These are phyloP conservation scores for Drosophila anceps DNA, from an alignment of 2,888 invertebrate genomes.

Conservation along the genomic window DNA sequence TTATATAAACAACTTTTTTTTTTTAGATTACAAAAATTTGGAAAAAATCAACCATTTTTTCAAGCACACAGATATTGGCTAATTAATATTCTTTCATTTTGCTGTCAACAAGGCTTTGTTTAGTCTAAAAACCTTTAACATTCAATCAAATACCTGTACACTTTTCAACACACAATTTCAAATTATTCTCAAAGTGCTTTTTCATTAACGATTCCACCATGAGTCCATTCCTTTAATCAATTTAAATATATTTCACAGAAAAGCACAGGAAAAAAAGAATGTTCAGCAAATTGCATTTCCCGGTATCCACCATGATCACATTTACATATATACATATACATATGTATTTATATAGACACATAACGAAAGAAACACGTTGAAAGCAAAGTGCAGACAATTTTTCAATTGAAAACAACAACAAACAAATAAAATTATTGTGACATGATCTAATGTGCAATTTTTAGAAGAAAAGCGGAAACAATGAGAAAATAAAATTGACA, in stretches of 20 bases:
- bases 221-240: neutral
- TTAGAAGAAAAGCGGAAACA: slow-evolving; percentile 65
- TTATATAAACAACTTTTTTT: too few relatives aligned
- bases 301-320: slow-evolving; percentile 18
- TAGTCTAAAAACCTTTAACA: too few relatives aligned
- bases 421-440: slow-evolving; percentile 74
- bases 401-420: slow-evolving; percentile 47
- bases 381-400: slow-evolving; percentile 39
- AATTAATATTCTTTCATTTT: too few relatives aligned
- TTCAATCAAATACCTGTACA: too few relatives aligned
- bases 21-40: too few relatives aligned
- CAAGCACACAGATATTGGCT: too few relatives aligned
- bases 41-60: too few relatives aligned
- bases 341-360: neutral
- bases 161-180: neutral
- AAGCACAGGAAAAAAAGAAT: slow-evolving; percentile 6
- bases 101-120: too few relatives aligned
- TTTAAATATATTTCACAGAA: slow-evolving; percentile 5
- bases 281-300: slow-evolving; percentile 33
- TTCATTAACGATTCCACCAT: neutral
- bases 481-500: slow-evolving; percentile 18
- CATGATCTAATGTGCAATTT: slow-evolving; percentile 82
- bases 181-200: neutral
- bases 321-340: neutral
- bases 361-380: slow-evolving; percentile 5